Conservation (phyloP, 1,140 invertebrate genomes). For the Chironomus tepperi region DNA sequence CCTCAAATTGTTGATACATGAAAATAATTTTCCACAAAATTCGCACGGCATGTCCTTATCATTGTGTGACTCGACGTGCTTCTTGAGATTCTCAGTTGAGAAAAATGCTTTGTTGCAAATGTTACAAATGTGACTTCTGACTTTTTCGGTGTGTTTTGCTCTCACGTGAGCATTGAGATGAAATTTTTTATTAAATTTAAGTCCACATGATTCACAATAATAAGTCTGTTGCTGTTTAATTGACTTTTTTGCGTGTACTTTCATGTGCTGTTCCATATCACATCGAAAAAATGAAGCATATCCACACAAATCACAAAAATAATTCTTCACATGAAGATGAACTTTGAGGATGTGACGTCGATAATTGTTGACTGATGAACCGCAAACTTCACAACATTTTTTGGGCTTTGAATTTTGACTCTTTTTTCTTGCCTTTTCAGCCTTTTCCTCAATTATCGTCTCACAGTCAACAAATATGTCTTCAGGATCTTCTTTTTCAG, state of each 20-base stretch:
- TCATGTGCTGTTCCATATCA: neutral
- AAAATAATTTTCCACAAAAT: slow-evolving; percentile 36
- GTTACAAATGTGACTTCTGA: neutral
- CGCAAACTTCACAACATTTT: neutral
- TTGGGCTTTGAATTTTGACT: neutral
- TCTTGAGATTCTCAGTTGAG: neutral
- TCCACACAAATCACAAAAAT: neutral
- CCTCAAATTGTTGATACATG: slow-evolving; percentile 35
- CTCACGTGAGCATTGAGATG: neutral
- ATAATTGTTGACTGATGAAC: neutral
- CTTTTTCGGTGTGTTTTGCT: neutral
- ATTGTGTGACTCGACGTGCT: slow-evolving; percentile 2
- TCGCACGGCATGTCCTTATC: slow-evolving; percentile 31
- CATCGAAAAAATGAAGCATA: neutral
- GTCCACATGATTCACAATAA: neutral
- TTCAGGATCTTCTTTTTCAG: neutral
- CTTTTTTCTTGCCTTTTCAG: neutral
- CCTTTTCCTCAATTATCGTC: neutral
- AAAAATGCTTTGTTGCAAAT: neutral
- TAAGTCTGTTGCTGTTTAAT: neutral
- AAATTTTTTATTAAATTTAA: neutral
- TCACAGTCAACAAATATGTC: neutral
- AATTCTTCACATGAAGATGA: neutral
- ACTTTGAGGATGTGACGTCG: neutral
- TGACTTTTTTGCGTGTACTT: neutral